phyloP scores from a whole-genome alignment of 2,113 vertebrate genomes.

The Gobiocypris rarus region DNA sequence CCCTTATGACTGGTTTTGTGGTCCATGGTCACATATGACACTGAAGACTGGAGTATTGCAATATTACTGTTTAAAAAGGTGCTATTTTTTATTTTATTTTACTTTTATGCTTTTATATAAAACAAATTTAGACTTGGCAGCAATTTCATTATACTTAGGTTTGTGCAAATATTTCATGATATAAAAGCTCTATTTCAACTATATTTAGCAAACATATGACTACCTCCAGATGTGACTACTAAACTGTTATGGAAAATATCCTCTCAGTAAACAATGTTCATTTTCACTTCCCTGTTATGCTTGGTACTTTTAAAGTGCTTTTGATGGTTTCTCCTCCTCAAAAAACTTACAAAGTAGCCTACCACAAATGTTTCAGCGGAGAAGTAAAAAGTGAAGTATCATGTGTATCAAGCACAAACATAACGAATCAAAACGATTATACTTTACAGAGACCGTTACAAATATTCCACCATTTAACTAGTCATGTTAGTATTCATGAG shows the following conservation, averaged over 20 bases:
- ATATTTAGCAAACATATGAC: background rate
- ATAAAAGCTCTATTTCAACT: background rate
- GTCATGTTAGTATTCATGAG: background rate
- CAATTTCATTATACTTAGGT: background rate
- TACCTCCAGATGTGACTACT: background rate
- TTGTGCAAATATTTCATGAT: background rate
- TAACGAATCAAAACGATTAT: background rate
- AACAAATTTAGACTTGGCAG: background rate
- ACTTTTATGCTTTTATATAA: no score
- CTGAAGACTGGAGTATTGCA: background rate
- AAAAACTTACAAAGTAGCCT: background rate
- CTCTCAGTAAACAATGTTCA: conserved; percentile 64
- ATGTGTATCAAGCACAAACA: background rate
- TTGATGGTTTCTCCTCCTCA: background rate
- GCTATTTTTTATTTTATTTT: no score
- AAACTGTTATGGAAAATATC: conserved; percentile 63
- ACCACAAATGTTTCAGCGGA: background rate
- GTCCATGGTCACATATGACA: background rate
- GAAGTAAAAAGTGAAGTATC: background rate
- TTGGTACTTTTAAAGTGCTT: conserved; percentile 7
- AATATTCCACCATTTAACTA: background rate
- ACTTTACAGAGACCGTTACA: background rate
- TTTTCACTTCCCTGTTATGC: conserved; percentile 73
- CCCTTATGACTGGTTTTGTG: no score
- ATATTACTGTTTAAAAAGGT: background rate